Evolutionary conservation across 2,888 invertebrate species (phyloP), one percentile per base, ranked within the genome.

Genomic region (Tachina grossa): DNA sequence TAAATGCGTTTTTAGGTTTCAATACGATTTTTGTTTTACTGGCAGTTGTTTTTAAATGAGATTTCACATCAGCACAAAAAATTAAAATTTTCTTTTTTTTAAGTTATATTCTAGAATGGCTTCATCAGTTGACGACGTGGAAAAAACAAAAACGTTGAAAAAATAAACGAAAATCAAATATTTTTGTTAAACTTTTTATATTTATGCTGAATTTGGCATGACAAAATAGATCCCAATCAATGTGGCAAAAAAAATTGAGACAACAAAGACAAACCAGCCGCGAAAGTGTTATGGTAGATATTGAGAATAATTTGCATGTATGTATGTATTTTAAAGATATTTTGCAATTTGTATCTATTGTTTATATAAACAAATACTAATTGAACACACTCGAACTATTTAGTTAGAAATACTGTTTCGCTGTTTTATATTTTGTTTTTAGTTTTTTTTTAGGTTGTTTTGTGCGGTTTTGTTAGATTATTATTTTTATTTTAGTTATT

Each of bases 151-250:
- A 43, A 61, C 1, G 0, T 11, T 14, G 1, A 19, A 43, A 63
- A 49, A 31, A 55, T 19, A 41, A 31, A 45, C 19, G 9, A 61
- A 43, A 43, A 57, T 51, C 22, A 51, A 69, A 22, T 49, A 43
- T 69, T 65, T 68, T 76, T 69, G 47, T 63, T 22, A 43, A 83
- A 77, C 65, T 76, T 13, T 31, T 81, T 74, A 49, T 57, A 68
- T 72, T 81, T 81, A 72, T 72, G 76, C 79, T 63, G 65, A 75
- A 51, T 79, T 79, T 79, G 57, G 69, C 84, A 84, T 84, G 79
- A 76, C 39, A 80, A 74, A 65, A 59, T 49, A 55, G 22, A 69
- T 63, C 19, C 22, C 45, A 74, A 61, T 68, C 47, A 63, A 75
- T 63, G 49, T 11, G 41, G 39, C 43, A 65, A 1, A 59, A 31